Evolutionary conservation across 2,797 vertebrate genomes (phyloP).

Genomic region (Macroramphosus scolopax): DNA sequence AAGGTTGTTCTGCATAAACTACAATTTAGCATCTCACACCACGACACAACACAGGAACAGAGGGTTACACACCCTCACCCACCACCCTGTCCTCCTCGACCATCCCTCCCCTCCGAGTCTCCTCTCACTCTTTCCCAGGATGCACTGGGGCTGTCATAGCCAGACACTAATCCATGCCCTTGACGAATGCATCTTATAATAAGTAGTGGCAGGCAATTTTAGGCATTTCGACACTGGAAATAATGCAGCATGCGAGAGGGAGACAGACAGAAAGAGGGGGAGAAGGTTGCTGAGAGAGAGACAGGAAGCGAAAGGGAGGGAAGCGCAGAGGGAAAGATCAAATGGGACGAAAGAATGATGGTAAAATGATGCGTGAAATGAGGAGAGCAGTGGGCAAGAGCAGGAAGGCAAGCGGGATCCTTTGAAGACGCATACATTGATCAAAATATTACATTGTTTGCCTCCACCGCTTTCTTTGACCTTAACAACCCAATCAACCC

Average conservation of each 20-base stretch:
- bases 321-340: conserved; percentile 38
- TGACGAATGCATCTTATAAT: conserved; percentile 78
- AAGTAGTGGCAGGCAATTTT: conserved; percentile 77
- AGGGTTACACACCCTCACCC: conserved; percentile 15
- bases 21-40: conserved; percentile 50
- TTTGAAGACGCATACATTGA: conserved; percentile 45
- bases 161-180: conserved; percentile 65
- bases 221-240: conserved; percentile 74
- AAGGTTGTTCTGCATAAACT: conserved; percentile 75
- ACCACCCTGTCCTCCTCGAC: background rate
- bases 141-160: conserved; percentile 64
- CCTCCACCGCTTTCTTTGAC: conserved; percentile 11
- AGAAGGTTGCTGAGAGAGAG: conserved; percentile 23
- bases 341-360: conserved; percentile 57
- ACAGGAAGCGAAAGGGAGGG: conserved; percentile 17
- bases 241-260: conserved; percentile 59
- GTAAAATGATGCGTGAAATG: conserved; percentile 70
- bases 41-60: conserved; percentile 30
- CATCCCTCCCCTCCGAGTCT: conserved; percentile 27
- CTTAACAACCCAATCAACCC: conserved; percentile 12
- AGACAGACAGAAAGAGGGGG: conserved; percentile 24
- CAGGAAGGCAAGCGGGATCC: conserved; percentile 16
- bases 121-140: conserved; percentile 54
- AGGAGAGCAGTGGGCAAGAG: conserved; percentile 32
- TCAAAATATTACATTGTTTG: conserved; percentile 21